phyloP scores from a whole-genome alignment of 2,888 invertebrate species.

The Lottia gigantea region DNA sequence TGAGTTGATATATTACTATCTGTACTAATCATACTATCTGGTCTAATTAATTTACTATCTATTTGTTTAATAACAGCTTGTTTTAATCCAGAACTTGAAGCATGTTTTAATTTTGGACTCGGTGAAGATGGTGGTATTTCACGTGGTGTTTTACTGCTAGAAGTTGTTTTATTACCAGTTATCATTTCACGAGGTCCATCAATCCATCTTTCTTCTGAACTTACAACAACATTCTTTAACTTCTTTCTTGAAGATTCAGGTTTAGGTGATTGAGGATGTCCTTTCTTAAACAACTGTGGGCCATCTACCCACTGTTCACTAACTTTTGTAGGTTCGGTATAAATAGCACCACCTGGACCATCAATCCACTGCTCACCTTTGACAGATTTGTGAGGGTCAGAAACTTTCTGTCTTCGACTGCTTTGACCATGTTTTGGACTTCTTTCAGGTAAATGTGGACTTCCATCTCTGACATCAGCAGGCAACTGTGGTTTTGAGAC shows the following conservation, averaged over 20 bases:
- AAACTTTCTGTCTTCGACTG: constrained; percentile 29
- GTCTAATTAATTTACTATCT: constrained; percentile 44
- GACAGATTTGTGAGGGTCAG: constrained; percentile 33
- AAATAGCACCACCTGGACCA: constrained; percentile 81
- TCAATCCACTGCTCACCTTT: constrained; percentile 91
- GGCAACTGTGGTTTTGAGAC: constrained; percentile 20
- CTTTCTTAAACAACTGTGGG: constrained; percentile 74
- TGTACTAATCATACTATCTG: constrained; percentile 51
- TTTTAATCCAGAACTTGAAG: constrained; percentile 26
- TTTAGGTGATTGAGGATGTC: constrained; percentile 14
- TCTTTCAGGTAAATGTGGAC: constrained; percentile 32
- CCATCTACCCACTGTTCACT: constrained; percentile 95
- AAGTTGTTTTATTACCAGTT: constrained; percentile 25
- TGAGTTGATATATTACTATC: constrained; percentile 50
- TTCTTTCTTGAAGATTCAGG: constrained; percentile 69
- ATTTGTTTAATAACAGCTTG: constrained; percentile 37
- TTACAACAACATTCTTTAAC: constrained; percentile 33
- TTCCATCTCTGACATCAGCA: constrained; percentile 17
- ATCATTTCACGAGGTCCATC: constrained; percentile 66
- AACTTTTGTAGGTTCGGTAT: constrained; percentile 44
- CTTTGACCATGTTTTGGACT: constrained; percentile 27
- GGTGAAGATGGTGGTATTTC: constrained; percentile 20
- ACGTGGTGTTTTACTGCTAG: constrained; percentile 24
- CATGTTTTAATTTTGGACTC: constrained; percentile 25
- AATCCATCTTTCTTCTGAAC: constrained; percentile 73